Evolutionary conservation across 1,140 invertebrate species (phyloP).

Genomic region (Drosophila punjabiensis): DNA sequence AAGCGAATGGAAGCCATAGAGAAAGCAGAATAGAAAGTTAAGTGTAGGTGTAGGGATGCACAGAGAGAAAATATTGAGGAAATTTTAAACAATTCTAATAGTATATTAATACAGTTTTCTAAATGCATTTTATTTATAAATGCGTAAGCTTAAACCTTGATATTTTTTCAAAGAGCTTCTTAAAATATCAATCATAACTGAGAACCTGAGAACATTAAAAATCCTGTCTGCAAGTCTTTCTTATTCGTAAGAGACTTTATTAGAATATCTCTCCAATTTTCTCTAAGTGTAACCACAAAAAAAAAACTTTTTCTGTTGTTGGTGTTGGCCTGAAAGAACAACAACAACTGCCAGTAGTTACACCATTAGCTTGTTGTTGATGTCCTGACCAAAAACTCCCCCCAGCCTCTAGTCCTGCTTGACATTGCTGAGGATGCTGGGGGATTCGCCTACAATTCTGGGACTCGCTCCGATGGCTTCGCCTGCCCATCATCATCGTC

Average conservation of each 20-base stretch:
- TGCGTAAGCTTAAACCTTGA: accelerated
- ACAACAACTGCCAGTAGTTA: conserved; percentile 31
- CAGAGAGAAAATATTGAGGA: not conserved
- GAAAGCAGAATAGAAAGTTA: conserved; percentile 6
- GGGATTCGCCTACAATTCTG: conserved; percentile 29
- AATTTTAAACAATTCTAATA: not conserved
- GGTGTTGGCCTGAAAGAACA: conserved; percentile 17
- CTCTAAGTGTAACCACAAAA: not conserved
- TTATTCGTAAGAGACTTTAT: not conserved
- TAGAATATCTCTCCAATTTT: not conserved
- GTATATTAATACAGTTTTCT: not conserved
- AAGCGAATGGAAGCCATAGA: conserved; percentile 36
- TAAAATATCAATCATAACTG: not conserved
- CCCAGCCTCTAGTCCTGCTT: conserved; percentile 7
- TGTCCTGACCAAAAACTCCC: conserved; percentile 33
- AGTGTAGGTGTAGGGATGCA: conserved; percentile 11
- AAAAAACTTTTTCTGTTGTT: conserved; percentile 27
- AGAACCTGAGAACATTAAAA: not conserved
- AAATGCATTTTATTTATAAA: too few relatives aligned
- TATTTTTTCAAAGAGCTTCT: not conserved
- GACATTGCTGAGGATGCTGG: conserved; percentile 19
- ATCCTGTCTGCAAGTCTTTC: not conserved
- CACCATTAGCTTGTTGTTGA: conserved; percentile 51
- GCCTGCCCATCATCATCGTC: conserved; percentile 48
- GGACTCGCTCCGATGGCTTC: conserved; percentile 33